Base-by-base conservation (phyloP, 2,113 vertebrate species). In the Labeo rohita region DNA sequence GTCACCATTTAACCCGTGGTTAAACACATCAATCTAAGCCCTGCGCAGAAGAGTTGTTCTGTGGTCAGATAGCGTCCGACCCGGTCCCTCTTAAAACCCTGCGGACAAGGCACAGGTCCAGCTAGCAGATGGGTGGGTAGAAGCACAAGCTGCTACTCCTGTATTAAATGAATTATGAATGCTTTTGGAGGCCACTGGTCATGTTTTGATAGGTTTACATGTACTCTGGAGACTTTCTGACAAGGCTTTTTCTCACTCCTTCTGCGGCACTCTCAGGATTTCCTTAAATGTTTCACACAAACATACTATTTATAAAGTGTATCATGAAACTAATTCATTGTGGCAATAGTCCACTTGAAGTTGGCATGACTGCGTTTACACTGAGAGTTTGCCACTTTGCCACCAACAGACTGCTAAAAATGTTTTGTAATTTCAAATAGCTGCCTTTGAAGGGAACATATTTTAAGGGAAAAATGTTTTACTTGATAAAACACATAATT, bases 141-240 rank as follows among this genome's bases (percentile, higher is more conserved):
- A 76, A 84, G 54, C 75, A 45, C 86, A 85, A 81, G 77, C 77
- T 85, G 83, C 56, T 85, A 85, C 65, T 56, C 52, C 77, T 75
- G 77, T 78, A 76, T 84, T 84, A 72, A 87, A 84, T 87, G 9
- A 83, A 83, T 77, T 50, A 61, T 84, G 66, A 87, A 84, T 87
- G 74, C 63, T 47, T 83, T 79, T 78, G 50, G 80, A 84, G 77
- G 54, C 59, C 87, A 81, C 81, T 85, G 77, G 68, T 80, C 45
- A 81, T 87, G 83, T 85, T 87, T 81, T 59, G 45, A 36, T 80
- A 65, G 68, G 68, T 84, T 63, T 75, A 36, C 66, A 56, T 87
- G 52, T 84, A 80, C 34, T 80, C 61, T 21, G 66, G n/a, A 72
- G 66, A 85, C 75, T 56, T 87, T 63, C 75, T 84, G 76, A 85